Evolutionary conservation across 2,113 vertebrate species (phyloP).

Genomic region (Lagopus muta): DNA sequence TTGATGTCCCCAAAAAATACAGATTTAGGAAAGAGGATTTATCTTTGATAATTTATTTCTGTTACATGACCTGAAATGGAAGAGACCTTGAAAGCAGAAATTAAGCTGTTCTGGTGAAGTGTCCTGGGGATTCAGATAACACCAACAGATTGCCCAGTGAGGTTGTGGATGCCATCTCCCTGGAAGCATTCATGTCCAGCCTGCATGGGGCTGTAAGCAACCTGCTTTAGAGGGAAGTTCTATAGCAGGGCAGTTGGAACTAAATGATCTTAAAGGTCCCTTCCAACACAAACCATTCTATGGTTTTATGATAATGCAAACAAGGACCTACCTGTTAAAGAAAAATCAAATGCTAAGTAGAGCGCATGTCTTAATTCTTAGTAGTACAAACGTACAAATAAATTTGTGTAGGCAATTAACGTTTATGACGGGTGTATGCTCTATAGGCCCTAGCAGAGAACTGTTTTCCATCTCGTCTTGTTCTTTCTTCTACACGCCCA

Average conservation of each 20-base stretch:
- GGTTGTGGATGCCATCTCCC: no score
- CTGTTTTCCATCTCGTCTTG: background rate
- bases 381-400: background rate
- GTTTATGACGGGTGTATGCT: background rate
- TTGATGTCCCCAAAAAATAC: background rate
- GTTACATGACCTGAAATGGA: background rate
- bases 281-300: no score
- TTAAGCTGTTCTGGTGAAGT: background rate
- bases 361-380: background rate
- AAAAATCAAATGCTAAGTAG: background rate
- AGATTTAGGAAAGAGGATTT: background rate
- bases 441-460: background rate
- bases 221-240: no score
- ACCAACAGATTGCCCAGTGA: background rate
- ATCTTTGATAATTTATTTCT: background rate
- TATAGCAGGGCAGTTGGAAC: no score
- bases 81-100: background rate
- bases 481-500: background rate
- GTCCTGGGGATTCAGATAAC: background rate
- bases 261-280: no score
- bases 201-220: no score
- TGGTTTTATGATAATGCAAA: background rate
- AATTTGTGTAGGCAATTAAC: background rate
- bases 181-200: no score
- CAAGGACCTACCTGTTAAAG: background rate